Evolutionary conservation across 2,888 invertebrate genomes (phyloP).

Genomic region (Apamea anceps): DNA sequence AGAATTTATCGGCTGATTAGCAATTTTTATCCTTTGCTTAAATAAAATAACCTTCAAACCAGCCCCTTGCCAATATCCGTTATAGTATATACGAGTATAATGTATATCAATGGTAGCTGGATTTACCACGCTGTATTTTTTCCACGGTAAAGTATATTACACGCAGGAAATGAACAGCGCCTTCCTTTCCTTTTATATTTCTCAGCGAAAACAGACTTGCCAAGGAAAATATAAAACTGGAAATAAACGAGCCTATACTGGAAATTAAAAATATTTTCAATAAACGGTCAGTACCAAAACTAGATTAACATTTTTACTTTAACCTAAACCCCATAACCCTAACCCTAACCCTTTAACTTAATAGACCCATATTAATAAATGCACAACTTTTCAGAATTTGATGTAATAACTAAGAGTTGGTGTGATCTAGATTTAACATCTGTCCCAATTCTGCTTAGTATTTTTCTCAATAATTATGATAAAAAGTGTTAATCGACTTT

Average conservation of each 20-base stretch:
- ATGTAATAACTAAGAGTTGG: too few relatives aligned
- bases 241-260: not conserved
- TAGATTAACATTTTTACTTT: not conserved
- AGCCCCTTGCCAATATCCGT: not conserved
- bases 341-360: too few relatives aligned
- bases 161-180: conserved; percentile 2
- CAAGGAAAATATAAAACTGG: not conserved
- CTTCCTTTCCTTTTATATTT: not conserved
- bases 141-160: not conserved
- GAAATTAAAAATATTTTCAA: conserved; percentile 4
- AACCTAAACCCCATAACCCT: too few relatives aligned
- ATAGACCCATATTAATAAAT: not conserved
- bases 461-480: too few relatives aligned
- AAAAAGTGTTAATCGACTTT: too few relatives aligned
- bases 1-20: not conserved
- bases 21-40: not conserved
- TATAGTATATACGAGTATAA: not conserved
- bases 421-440: not conserved
- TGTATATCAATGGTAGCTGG: too few relatives aligned
- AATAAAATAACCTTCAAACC: not conserved
- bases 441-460: too few relatives aligned
- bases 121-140: not conserved
- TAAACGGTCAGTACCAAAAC: not conserved
- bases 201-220: too few relatives aligned
- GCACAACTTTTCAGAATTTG: not conserved